These are phyloP conservation scores for Meloidogyne hapla DNA, from an alignment of 1,140 invertebrate genomes.

Conservation along the genomic window DNA sequence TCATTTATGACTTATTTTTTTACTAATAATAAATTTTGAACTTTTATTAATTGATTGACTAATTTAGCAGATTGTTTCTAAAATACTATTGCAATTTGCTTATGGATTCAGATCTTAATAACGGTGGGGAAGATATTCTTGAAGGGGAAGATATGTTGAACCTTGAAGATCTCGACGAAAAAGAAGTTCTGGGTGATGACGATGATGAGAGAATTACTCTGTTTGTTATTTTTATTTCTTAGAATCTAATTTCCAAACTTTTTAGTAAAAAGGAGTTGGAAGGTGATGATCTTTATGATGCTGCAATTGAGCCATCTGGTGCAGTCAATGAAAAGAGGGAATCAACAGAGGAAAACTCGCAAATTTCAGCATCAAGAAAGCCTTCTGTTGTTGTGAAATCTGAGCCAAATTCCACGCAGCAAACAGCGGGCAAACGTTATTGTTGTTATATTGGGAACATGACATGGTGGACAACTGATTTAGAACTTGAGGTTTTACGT, in stretches of 20 bases:
- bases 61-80: not conserved
- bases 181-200: constrained; percentile 39
- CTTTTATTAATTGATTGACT: too few relatives aligned
- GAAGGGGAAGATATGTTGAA: constrained; percentile 37
- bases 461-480: constrained; percentile 64
- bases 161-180: constrained; percentile 39
- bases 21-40: too few relatives aligned
- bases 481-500: constrained; percentile 40
- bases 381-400: constrained; percentile 10
- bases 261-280: constrained; percentile 41
- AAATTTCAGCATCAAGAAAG: not conserved
- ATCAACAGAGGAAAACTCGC: constrained; percentile 24
- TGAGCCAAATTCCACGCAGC: not conserved
- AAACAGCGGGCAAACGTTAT: constrained; percentile 46
- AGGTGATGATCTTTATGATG: constrained; percentile 58
- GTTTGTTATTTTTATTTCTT: constrained; percentile 15
- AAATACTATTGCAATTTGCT: not conserved
- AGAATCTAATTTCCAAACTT: not conserved
- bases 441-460: constrained; percentile 62
- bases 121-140: constrained; percentile 32
- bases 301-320: constrained; percentile 56
- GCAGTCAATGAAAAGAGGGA: constrained; percentile 32
- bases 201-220: constrained; percentile 25
- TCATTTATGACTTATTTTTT: too few relatives aligned
- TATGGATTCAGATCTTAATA: not conserved